Evolutionary conservation across 2,113 vertebrate species (phyloP).

Genomic region (Edolisoma coerulescens): DNA sequence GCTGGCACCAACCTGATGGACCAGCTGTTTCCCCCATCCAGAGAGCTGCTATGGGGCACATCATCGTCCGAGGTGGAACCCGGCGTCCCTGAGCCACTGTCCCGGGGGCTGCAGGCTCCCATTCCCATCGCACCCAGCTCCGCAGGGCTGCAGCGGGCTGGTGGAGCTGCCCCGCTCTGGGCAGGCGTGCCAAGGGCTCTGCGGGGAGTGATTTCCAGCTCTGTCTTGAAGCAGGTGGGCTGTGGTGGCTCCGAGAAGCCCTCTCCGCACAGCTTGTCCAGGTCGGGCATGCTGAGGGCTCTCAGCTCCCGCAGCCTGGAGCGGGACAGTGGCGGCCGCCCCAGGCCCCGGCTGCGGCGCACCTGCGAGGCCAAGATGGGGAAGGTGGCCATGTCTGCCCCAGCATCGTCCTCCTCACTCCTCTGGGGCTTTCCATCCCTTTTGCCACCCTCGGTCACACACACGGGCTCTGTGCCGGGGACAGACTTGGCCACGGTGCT

Average conservation of each 20-base stretch:
- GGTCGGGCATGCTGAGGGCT: constrained; percentile 90
- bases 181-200: not conserved
- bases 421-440: not conserved
- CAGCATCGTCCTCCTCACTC: rapidly evolving
- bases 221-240: constrained; percentile 64
- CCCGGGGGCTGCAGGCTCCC: not conserved
- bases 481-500: constrained; percentile 42
- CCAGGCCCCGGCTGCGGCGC: constrained; percentile 69
- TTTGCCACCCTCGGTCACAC: not conserved
- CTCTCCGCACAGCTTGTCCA: constrained; percentile 85
- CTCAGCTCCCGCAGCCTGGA: constrained; percentile 84
- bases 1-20: constrained; percentile 81
- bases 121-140: not conserved
- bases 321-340: constrained; percentile 63
- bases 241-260: constrained; percentile 51
- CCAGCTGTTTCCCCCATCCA: constrained; percentile 69
- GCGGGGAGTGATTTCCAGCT: constrained; percentile 69
- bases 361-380: not conserved
- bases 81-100: not conserved
- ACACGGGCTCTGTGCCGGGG: not conserved
- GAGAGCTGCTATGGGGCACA: not conserved
- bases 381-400: not conserved
- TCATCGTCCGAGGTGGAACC: constrained; percentile 46
- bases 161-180: not conserved
- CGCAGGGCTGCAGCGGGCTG: rapidly evolving